Evolutionary conservation across 2,888 invertebrate genomes (phyloP), one percentile per base, ranked within the genome.

Genomic region (Clusia tigrina): DNA sequence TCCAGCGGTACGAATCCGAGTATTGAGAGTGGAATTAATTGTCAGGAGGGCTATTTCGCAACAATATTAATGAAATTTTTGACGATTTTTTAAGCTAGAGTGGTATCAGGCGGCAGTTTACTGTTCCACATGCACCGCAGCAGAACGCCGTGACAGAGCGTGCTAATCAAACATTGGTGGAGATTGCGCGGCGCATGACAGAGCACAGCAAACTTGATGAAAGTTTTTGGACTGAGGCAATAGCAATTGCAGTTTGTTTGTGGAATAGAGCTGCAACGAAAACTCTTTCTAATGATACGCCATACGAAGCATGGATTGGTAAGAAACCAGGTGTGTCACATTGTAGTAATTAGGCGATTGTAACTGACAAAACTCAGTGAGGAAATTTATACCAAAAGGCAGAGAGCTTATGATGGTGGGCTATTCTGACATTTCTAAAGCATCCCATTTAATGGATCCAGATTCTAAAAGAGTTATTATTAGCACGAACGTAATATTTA

Each of bases 391-490:
- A 1, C 55, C 25, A 51, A 63, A 63, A 17, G 52, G 54, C 5
- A 46, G 23, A 25, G 46, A 42, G 54, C 42, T 51, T 24, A 22
- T 62, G 2, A 12, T 65, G 37, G 52, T 62, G 10, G 63, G 68
- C 1, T 67, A 69, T 23, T 68, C 67, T 1, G 53, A 54, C 38
- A 57, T 24, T 25, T 59, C 65, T 12, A 66, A 68, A 32, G 65
- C 61, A 3, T 65, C 66, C 56, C 62, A 66, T 2, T 38, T 67
- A 20, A 62, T 61, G 38, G 51, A 68, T 22, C 51, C 58, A 18
- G 42, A n/a, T n/a, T n/a, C 54, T 23, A 26, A 42, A 2, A 65
- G 52, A 23, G 38, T 61, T 48, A 62, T 58, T 22, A 26, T 17
- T 1, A n/a, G 58, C 1, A n/a, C 54, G 5, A 38, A 62, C 22